Percentiles rank a stretch among this genome's conserved stretches.
phyloP scores from a whole-genome alignment of 1,140 invertebrate genomes.

The Magallana ariakensis region DNA sequence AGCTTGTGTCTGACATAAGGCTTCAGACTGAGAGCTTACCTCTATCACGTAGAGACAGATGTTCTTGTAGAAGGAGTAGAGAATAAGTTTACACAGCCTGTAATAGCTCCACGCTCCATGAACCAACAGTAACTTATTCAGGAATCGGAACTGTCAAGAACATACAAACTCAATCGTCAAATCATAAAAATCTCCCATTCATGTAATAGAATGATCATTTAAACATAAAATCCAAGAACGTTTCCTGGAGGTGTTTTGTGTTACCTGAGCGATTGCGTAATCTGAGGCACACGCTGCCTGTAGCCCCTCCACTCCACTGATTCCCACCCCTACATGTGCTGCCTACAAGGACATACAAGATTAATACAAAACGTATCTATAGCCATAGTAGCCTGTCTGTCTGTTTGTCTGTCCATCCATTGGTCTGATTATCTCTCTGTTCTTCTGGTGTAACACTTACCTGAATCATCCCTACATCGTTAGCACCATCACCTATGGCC shows the following conservation, averaged over 20 bases:
- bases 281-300: slow-evolving; percentile 99
- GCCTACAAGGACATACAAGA: slow-evolving; percentile 73
- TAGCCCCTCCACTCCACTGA: slow-evolving; percentile 98
- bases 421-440: background rate
- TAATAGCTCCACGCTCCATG: slow-evolving; percentile 99
- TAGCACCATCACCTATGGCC: slow-evolving; percentile 99
- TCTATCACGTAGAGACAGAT: slow-evolving; percentile 99
- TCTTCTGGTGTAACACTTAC: slow-evolving; percentile 60
- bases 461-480: slow-evolving; percentile 99
- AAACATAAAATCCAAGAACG: no score
- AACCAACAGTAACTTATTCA: slow-evolving; percentile 89
- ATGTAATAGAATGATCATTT: background rate
- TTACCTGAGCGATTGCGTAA: slow-evolving; percentile 93
- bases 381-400: background rate
- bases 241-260: background rate
- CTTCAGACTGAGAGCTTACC: slow-evolving; percentile 69
- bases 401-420: no score
- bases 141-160: slow-evolving; percentile 87
- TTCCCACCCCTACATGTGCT: slow-evolving; percentile 92
- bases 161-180: slow-evolving; percentile 42
- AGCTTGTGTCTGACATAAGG: no score
- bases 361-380: background rate
- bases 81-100: slow-evolving; percentile 97
- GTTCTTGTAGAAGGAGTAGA: slow-evolving; percentile 99
- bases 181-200: background rate